These are phyloP conservation scores for Enteromius radiatus DNA, from an alignment of 2,797 vertebrate genomes.

Conservation along the genomic window DNA sequence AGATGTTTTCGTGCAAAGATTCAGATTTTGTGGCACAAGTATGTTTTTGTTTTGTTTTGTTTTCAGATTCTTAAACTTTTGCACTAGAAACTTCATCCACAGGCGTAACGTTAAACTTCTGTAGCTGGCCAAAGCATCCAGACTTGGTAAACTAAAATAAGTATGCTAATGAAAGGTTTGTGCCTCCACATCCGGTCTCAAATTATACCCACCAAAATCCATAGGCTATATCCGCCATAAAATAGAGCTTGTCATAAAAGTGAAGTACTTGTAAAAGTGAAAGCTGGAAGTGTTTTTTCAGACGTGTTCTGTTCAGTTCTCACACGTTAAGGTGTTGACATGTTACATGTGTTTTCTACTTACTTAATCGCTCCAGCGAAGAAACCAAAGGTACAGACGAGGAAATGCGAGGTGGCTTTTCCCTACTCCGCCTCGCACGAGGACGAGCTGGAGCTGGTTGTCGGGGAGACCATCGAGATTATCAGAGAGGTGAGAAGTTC, in stretches of 20 bases:
- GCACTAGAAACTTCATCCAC: background rate
- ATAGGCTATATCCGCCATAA: conserved; percentile 34
- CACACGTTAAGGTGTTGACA: conserved; percentile 11
- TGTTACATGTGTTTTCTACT: conserved; percentile 38
- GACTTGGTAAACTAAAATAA: conserved; percentile 20
- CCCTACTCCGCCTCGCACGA: conserved; percentile 73
- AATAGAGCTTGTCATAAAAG: conserved; percentile 29
- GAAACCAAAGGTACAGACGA: conserved; percentile 66
- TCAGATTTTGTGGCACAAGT: background rate
- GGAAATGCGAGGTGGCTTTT: conserved; percentile 83
- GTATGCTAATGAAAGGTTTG: conserved; percentile 44
- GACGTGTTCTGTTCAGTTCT: background rate
- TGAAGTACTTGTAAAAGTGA: conserved; percentile 25
- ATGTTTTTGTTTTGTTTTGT: too few species aligned
- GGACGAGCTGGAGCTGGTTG: conserved; percentile 80
- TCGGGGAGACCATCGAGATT: conserved; percentile 81
- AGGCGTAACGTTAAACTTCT: background rate
- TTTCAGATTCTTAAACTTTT: background rate
- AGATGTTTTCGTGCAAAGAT: background rate
- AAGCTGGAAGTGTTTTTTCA: conserved; percentile 15
- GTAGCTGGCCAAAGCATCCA: background rate
- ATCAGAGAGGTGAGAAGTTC: conserved; percentile 79
- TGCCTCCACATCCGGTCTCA: conserved; percentile 45
- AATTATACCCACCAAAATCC: conserved; percentile 39
- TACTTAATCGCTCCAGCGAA: conserved; percentile 71